Conservation (phyloP, 1,140 invertebrate species). For the Theocolax elegans region DNA sequence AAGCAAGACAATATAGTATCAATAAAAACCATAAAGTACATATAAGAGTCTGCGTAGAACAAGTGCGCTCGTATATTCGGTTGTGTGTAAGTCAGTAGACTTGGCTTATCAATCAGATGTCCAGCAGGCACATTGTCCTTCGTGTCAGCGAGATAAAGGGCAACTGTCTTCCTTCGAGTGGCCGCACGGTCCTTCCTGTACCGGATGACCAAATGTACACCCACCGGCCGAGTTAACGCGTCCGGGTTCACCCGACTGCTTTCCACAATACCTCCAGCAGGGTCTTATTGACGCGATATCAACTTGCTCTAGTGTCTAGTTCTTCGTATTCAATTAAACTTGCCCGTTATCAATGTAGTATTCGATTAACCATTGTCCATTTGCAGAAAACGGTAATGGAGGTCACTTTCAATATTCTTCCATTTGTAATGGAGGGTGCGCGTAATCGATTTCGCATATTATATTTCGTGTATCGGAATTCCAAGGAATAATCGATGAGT, state of each 20-base stretch:
- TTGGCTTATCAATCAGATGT: slow-evolving; percentile 63
- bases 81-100: slow-evolving; percentile 52
- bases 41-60: no score
- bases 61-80: no score
- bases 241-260: slow-evolving; percentile 60
- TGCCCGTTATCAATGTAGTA: no score
- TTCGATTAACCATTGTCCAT: no score
- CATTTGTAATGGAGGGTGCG: no score
- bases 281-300: slow-evolving; percentile 60
- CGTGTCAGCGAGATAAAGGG: slow-evolving; percentile 56
- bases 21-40: no score
- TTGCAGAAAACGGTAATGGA: no score
- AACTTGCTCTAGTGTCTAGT: slow-evolving; percentile 20
- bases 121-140: slow-evolving; percentile 59
- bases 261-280: slow-evolving; percentile 51
- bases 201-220: slow-evolving; percentile 22
- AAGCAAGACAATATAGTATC: no score
- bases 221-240: slow-evolving; percentile 25
- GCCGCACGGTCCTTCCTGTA: slow-evolving; percentile 23
- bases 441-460: no score
- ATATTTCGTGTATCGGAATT: background rate
- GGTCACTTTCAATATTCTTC: no score
- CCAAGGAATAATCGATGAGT: slow-evolving; percentile 26
- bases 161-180: slow-evolving; percentile 40
- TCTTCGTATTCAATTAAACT: background rate